phyloP scores from a whole-genome alignment of 2,888 invertebrate species.

The Lasius platythorax region DNA sequence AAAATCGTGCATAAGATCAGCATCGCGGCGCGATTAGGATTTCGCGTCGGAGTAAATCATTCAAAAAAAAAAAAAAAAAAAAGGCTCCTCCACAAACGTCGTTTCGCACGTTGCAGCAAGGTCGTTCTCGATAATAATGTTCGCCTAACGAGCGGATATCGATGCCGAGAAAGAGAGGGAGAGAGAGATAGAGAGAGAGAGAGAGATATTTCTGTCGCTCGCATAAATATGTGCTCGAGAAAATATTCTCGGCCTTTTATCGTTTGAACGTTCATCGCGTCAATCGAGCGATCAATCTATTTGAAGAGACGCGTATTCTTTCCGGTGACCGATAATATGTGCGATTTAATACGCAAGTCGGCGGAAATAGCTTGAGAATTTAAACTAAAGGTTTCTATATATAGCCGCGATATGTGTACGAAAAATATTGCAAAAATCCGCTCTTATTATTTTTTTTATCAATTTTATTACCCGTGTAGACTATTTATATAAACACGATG shows the following conservation, averaged over 20 bases:
- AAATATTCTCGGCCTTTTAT: slow-evolving; percentile 44
- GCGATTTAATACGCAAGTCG: neutral
- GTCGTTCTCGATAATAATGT: slow-evolving; percentile 9
- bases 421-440: neutral
- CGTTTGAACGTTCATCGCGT: slow-evolving; percentile 19
- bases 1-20: neutral
- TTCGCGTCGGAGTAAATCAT: slow-evolving; percentile 29
- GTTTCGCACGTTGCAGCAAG: neutral
- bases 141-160: slow-evolving; percentile 1
- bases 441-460: neutral
- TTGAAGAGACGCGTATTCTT: slow-evolving; percentile 28
- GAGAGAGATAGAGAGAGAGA: neutral
- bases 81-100: neutral
- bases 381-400: too few relatives aligned
- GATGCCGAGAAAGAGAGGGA: neutral
- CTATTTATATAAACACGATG: neutral
- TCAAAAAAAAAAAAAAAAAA: neutral
- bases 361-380: neutral
- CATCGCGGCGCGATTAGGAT: neutral
- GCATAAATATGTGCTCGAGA: slow-evolving; percentile 22
- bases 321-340: slow-evolving; percentile 2
- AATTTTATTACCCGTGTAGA: neutral
- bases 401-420: neutral
- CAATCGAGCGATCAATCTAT: slow-evolving; percentile 34
- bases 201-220: slow-evolving; percentile 27